Percentiles rank a stretch among this genome's conserved stretches.
These are phyloP conservation scores for Micoletzkya japonica DNA, from an alignment of 2,888 invertebrate genomes.

Conservation along the genomic window DNA sequence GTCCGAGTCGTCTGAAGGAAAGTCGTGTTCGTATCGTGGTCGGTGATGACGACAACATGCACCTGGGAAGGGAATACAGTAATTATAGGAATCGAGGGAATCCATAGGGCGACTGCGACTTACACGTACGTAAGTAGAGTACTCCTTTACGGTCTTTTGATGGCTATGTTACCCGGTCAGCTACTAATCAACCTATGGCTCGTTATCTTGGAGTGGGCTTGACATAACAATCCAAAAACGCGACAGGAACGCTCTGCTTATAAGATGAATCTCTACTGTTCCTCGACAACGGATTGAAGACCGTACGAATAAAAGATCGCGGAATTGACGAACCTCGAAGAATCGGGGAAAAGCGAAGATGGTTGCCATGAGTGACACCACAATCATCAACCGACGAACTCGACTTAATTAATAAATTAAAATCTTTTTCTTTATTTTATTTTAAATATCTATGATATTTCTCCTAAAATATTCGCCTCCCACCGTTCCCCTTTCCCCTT, in stretches of 20 bases:
- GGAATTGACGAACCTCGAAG: conserved; percentile 57
- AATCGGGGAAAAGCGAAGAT: conserved; percentile 59
- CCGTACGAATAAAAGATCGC: not conserved
- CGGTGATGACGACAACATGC: not conserved
- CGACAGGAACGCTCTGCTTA: too few relatives aligned
- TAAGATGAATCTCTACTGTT: too few relatives aligned
- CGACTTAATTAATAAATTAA: too few relatives aligned
- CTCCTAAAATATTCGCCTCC: too few relatives aligned
- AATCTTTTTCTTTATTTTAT: conserved; percentile 7
- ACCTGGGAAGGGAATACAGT: too few relatives aligned
- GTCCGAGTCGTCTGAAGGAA: conserved; percentile 8
- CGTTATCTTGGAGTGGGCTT: not conserved
- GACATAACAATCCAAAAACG: too few relatives aligned
- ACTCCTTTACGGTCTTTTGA: too few relatives aligned
- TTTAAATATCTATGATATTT: not conserved
- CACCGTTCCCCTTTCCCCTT: not conserved
- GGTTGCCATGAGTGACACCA: conserved; percentile 53
- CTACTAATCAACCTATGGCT: not conserved
- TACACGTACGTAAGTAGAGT: too few relatives aligned
- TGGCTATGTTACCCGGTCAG: too few relatives aligned
- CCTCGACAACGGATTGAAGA: conserved; percentile 13
- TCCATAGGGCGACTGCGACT: too few relatives aligned
- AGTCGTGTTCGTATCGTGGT: not conserved
- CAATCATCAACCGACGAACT: conserved; percentile 57
- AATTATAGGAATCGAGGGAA: too few relatives aligned